phyloP scores from a whole-genome alignment of 2,888 invertebrate species.

The Thera obeliscata region DNA sequence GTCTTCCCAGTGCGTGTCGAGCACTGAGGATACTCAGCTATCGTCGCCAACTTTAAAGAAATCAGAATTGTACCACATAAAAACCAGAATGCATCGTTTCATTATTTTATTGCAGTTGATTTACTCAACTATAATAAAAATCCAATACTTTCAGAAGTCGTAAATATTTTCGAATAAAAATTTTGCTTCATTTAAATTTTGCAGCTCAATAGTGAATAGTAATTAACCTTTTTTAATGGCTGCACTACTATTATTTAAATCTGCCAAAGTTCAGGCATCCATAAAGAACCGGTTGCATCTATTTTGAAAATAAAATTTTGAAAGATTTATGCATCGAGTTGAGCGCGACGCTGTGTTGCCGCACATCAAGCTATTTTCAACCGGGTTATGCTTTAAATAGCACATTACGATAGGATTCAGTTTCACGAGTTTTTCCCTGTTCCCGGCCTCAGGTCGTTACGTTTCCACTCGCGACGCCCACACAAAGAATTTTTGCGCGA shows the following conservation, averaged over 20 bases:
- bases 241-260: conserved; percentile 7
- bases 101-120: background rate
- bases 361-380: conserved; percentile 81
- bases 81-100: conserved; percentile 7
- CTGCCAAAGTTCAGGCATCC: conserved; percentile 33
- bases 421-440: conserved; percentile 83
- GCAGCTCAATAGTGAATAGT: background rate
- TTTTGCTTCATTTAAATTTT: background rate
- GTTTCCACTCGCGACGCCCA: conserved; percentile 70
- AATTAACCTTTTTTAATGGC: conserved; percentile 7
- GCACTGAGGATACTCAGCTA: conserved; percentile 62
- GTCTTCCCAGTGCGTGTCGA: conserved; percentile 81
- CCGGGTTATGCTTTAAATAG: conserved; percentile 84
- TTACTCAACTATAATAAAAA: conserved; percentile 20
- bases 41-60: conserved; percentile 60
- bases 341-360: conserved; percentile 81
- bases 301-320: conserved; percentile 79
- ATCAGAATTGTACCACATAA: conserved; percentile 48
- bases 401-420: conserved; percentile 84
- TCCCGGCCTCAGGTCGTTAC: conserved; percentile 69
- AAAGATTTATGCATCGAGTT: conserved; percentile 79
- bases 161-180: background rate
- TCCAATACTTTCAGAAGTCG: conserved; percentile 1
- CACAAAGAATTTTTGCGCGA: conserved; percentile 68
- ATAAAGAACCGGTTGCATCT: conserved; percentile 71